phyloP scores from a whole-genome alignment of 2,113 vertebrate genomes.

The Oryzias woworae region DNA sequence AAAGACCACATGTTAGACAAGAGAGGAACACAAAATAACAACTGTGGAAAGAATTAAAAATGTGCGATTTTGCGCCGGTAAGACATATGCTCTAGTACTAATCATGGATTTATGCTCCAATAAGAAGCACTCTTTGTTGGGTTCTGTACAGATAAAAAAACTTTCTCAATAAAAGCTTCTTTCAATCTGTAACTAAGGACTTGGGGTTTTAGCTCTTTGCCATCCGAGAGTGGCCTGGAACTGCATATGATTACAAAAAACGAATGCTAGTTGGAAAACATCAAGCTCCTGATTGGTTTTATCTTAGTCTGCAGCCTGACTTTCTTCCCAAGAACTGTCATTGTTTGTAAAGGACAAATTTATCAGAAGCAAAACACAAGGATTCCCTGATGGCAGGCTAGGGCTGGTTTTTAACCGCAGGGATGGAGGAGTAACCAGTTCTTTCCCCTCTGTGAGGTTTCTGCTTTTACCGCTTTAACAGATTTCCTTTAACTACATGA shows the following conservation, averaged over 20 bases:
- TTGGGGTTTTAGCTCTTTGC: constrained; percentile 6
- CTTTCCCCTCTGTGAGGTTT: neutral
- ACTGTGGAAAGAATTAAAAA: constrained; percentile 10
- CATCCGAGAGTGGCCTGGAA: neutral
- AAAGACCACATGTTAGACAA: constrained; percentile 1
- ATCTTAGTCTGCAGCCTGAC: constrained; percentile 20
- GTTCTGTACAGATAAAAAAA: neutral
- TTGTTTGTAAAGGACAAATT: constrained; percentile 32
- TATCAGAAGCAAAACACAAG: constrained; percentile 42
- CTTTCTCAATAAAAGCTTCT: neutral
- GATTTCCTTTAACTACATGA: no score
- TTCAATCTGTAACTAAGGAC: constrained; percentile 8
- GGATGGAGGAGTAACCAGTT: constrained; percentile 2
- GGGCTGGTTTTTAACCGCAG: constrained; percentile 25
- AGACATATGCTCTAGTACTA: constrained; percentile 33
- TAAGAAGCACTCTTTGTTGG: constrained; percentile 23
- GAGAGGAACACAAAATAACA: neutral
- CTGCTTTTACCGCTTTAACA: no score
- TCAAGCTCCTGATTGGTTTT: constrained; percentile 27
- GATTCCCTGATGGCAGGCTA: constrained; percentile 21
- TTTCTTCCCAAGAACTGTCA: constrained; percentile 20
- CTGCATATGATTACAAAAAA: neutral
- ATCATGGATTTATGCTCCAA: constrained; percentile 49
- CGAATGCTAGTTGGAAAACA: constrained; percentile 11
- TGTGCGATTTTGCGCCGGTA: constrained; percentile 19